A percentile compares a stretch with the other conserved stretches of the same genome.
phyloP scores from a whole-genome alignment of 2,113 vertebrate species.

The Xiphophorus hellerii region DNA sequence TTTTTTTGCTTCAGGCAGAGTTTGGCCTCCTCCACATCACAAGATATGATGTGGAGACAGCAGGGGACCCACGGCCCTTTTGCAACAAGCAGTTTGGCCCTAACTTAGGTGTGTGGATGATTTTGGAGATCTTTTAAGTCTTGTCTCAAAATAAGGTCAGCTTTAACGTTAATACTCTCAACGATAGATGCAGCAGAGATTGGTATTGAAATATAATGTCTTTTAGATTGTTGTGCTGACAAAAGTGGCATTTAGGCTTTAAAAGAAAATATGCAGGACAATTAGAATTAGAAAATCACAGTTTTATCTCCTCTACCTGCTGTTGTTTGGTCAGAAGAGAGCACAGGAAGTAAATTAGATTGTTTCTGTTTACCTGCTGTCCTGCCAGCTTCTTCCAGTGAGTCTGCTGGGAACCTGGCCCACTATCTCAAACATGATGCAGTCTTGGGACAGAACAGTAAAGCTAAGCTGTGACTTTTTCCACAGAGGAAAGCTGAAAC shows the following conservation, averaged over 20 bases:
- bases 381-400: background rate
- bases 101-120: background rate
- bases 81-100: constrained; percentile 13
- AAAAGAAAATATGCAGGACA: background rate
- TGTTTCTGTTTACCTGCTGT: background rate
- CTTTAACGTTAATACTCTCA: background rate
- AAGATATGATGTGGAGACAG: constrained; percentile 22
- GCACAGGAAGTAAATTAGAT: background rate
- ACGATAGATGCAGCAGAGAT: background rate
- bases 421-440: background rate
- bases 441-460: background rate
- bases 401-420: background rate
- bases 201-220: background rate
- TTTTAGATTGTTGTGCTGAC: background rate
- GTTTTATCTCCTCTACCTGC: background rate
- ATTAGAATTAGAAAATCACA: background rate
- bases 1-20: constrained; percentile 36
- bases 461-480: background rate
- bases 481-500: background rate
- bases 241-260: background rate
- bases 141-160: constrained; percentile 29
- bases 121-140: constrained; percentile 20
- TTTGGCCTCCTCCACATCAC: constrained; percentile 46
- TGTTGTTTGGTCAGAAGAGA: background rate
- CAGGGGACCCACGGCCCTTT: constrained; percentile 14